Base-by-base conservation (phyloP, 2,797 vertebrate genomes). In the Tiaroga cobitis region DNA sequence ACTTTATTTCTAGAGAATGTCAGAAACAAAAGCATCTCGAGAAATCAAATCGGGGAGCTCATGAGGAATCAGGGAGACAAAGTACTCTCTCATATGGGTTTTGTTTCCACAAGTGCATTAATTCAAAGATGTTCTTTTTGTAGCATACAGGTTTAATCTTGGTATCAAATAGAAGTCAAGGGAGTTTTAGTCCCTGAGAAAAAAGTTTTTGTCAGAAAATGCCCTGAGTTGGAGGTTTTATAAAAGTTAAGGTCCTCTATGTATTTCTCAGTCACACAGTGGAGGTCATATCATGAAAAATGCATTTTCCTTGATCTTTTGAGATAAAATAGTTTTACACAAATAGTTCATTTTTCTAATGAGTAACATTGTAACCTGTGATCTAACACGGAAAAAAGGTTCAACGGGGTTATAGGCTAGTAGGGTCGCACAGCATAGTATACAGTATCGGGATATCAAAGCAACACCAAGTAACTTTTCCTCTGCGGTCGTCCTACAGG, bases 31-130 rank as follows among this genome's bases (percentile, higher is more conserved):
- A 16, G 46, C 76, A 56, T 80, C 51, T 21, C 2, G 9, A 69
- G 80, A 83, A 87, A 75, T 74, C 68, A 65, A 87, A 75, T 74
- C 68, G 43, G 39, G 67, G 76, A 75, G 59, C 59, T 68, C 65
- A 49, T 41, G 72, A 65, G 41, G 18, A 84, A 77, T 56, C 63
- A 68, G 63, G 32, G 37, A 43, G 63, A 77, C 61, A 46, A 67
- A 67, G 18, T 19, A 13, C 19, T 67, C 8, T 80, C 18, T 63
- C 54, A 24, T 29, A 80, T 32, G 39, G 41, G 61, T 10, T 67
- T 34, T 51, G 41, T 77, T 69, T 84, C 18, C 63, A 26, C 34
- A 68, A 67, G 51, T 37, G 13, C 67, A 37, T 69, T 80, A 34
- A 34, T 46, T 65, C 41, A 59, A 74, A 49, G 21, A 19, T 61